A percentile compares a stretch with the other conserved stretches of the same genome.
These are phyloP conservation scores for Dendroctonus ponderosae DNA, from an alignment of 1,140 invertebrate species.

Conservation along the genomic window DNA sequence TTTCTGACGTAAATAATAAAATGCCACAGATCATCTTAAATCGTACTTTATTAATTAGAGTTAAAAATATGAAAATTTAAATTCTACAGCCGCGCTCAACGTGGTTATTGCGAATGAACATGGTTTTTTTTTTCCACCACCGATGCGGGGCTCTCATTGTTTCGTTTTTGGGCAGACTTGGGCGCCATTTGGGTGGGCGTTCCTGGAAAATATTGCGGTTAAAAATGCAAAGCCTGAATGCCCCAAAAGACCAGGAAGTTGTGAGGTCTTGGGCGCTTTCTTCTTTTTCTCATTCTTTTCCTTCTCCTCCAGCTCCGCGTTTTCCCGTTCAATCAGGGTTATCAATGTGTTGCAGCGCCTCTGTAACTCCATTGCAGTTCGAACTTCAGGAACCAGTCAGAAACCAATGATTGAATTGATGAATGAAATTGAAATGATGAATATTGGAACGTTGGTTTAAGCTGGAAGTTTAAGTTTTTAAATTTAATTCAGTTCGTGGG, in stretches of 20 bases:
- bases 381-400: constrained; percentile 99
- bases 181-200: constrained; percentile 50
- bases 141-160: constrained; percentile 57
- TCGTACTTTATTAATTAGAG: no score
- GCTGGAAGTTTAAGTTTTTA: no score
- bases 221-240: not conserved
- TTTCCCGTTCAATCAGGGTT: constrained; percentile 96
- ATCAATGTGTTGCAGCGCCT: constrained; percentile 96
- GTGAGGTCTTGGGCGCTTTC: constrained; percentile 58
- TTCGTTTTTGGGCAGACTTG: constrained; percentile 59
- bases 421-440: no score
- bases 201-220: constrained; percentile 33
- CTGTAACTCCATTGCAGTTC: constrained; percentile 95
- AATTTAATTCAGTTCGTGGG: no score
- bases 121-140: no score
- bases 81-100: no score
- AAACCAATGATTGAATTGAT: no score
- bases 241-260: constrained; percentile 13
- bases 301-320: constrained; percentile 95
- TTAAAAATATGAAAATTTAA: no score
- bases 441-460: no score
- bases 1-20: no score
- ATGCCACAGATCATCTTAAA: no score
- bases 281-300: constrained; percentile 93
- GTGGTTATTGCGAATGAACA: no score